phyloP scores from a whole-genome alignment of 2,888 invertebrate genomes.

The Athetis lepigone region DNA sequence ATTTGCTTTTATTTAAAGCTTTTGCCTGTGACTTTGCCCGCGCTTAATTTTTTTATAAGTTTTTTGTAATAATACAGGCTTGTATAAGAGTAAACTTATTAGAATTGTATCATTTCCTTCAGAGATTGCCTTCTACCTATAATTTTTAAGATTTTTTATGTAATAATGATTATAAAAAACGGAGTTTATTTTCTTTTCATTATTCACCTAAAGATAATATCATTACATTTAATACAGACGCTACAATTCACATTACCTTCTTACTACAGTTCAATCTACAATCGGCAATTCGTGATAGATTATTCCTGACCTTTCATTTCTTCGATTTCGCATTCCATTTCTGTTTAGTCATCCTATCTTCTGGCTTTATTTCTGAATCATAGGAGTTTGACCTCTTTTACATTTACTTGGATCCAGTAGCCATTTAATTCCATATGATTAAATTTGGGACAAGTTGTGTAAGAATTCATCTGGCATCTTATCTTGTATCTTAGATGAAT shows the following conservation, averaged over 20 bases:
- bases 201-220: not conserved
- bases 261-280: slow-evolving; percentile 19
- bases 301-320: slow-evolving; percentile 51
- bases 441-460: not conserved
- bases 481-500: not conserved
- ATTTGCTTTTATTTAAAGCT: too few species aligned
- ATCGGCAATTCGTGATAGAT: slow-evolving; percentile 33
- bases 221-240: not conserved
- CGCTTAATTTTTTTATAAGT: too few species aligned
- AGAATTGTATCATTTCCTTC: too few species aligned
- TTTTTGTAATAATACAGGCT: too few species aligned
- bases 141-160: too few species aligned
- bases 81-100: too few species aligned
- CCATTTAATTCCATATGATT: not conserved
- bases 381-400: slow-evolving; percentile 33
- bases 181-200: too few species aligned
- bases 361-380: slow-evolving; percentile 48
- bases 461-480: not conserved
- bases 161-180: too few species aligned
- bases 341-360: slow-evolving; percentile 46
- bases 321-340: slow-evolving; percentile 45
- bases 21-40: too few species aligned
- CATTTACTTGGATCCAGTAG: not conserved
- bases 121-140: too few species aligned
- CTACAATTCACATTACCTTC: slow-evolving; percentile 9